Conservation (phyloP, 2,797 vertebrate genomes). For the Pseudochirops cupreus region DNA sequence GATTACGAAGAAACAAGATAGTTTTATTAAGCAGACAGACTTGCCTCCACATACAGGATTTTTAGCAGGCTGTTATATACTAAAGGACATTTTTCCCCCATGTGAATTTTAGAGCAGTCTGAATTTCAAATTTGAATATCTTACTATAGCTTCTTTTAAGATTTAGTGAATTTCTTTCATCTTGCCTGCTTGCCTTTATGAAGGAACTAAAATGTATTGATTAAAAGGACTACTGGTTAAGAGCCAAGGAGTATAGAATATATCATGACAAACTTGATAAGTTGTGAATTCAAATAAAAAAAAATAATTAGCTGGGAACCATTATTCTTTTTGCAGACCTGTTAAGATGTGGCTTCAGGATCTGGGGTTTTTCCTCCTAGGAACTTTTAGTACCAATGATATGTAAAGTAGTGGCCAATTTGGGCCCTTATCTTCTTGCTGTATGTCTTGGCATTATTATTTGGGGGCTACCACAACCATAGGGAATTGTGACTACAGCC, state of each 20-base stretch:
- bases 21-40: neutral
- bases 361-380: constrained; percentile 59
- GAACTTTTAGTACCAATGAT: constrained; percentile 9
- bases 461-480: constrained; percentile 39
- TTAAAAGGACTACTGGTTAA: constrained; percentile 35
- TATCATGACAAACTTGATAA: constrained; percentile 33
- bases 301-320: constrained; percentile 27
- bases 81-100: constrained; percentile 31
- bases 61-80: constrained; percentile 19
- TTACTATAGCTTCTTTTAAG: constrained; percentile 30
- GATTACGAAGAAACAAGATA: constrained; percentile 24
- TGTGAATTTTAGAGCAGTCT: constrained; percentile 49
- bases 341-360: neutral
- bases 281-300: constrained; percentile 45
- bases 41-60: constrained; percentile 34
- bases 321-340: constrained; percentile 62
- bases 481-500: constrained; percentile 28
- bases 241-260: constrained; percentile 46
- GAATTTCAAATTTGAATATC: constrained; percentile 53
- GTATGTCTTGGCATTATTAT: constrained; percentile 28
- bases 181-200: constrained; percentile 56
- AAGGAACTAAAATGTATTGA: constrained; percentile 47
- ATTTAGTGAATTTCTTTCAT: constrained; percentile 53
- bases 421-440: neutral
- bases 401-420: neutral